Percentiles rank a stretch among this genome's conserved stretches.
Evolutionary conservation across 2,888 invertebrate species (phyloP).

Genomic region (Dryadula phaetusa): DNA sequence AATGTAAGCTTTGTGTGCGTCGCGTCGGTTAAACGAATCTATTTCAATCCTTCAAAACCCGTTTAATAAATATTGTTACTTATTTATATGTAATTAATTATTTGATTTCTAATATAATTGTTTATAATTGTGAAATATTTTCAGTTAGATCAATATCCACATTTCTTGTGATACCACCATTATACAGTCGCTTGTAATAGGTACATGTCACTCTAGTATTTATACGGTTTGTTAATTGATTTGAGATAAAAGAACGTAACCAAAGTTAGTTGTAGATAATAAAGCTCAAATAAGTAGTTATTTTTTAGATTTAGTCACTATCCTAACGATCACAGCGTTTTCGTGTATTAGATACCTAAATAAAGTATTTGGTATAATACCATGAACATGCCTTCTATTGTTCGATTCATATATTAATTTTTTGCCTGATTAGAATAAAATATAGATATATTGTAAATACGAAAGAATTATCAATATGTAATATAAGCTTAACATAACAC

Average conservation of each 20-base stretch:
- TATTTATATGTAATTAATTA: constrained; percentile 58
- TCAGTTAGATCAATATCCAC: constrained; percentile 55
- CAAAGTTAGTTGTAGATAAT: constrained; percentile 53
- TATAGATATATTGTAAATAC: constrained; percentile 45
- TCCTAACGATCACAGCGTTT: constrained; percentile 29
- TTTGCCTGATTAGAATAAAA: constrained; percentile 60
- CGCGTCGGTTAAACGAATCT: constrained; percentile 55
- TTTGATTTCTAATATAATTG: neutral
- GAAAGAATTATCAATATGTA: constrained; percentile 62
- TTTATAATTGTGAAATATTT: constrained; percentile 60
- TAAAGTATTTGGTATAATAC: constrained; percentile 49
- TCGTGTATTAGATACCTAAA: constrained; percentile 24
- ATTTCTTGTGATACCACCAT: constrained; percentile 66
- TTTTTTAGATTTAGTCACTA: constrained; percentile 40
- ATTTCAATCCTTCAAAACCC: constrained; percentile 77
- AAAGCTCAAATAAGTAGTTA: constrained; percentile 72
- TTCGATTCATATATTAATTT: constrained; percentile 55
- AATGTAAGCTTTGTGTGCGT: constrained; percentile 7
- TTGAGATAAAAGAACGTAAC: constrained; percentile 30
- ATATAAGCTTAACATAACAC: constrained; percentile 47
- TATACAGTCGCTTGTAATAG: constrained; percentile 52
- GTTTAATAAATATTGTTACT: constrained; percentile 62
- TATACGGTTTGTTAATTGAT: constrained; percentile 27
- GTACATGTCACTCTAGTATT: constrained; percentile 39
- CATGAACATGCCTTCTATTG: constrained; percentile 77